Base-by-base conservation (phyloP, 2,888 invertebrate genomes). In the Megaustenia siamemsis region DNA sequence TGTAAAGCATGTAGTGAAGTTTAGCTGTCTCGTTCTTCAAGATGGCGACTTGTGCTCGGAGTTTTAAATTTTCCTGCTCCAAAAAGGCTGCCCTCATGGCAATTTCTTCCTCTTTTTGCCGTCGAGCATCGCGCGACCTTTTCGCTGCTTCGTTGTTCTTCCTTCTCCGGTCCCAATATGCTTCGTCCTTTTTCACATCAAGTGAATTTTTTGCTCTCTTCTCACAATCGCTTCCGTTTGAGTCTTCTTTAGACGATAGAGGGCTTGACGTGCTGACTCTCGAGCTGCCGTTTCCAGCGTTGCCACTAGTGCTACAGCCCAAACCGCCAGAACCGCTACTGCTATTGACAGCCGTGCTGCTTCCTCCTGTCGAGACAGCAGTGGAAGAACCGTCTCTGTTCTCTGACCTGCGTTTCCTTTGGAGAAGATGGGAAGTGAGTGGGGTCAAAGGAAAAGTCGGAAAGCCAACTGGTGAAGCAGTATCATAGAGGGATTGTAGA, bases 81-180 rank as follows among this genome's bases (percentile, higher is more conserved):
- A 92, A 85, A 86, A 88, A 92, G 10, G 91, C 91, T 21, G 91
- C 91, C 45, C 91, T 73, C 91, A 91, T 91, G 24, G 91, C 91
- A 12, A 91, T 91, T 86, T 92, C 91, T 83, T 92, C 92, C 75
- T 92, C 92, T 66, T 92, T 92, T n/a, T 87, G 87, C 28, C 92
- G 82, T 28, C 92, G 84, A 32, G 89, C 88, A 81, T 92, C 92
- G 63, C 92, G 86, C 45, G 92, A 92, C 60, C 92, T 81, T 86
- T 92, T 92, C 12, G 92, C 92, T 60, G 92, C 92, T 79, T 92
- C 92, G 87, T 92, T 92, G 86, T 92, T 92, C 87, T 92, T 92
- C 71, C 91, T 79, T 68, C 92, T 86, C 71, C 92, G 83, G 85
- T 92, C 91, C 92, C 91, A 92, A 78, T 92, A 92, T 10, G 90